A percentile compares a stretch with the other conserved stretches of the same genome.
Conservation (phyloP, 2,888 invertebrate genomes). For the Zygaena filipendulae region DNA sequence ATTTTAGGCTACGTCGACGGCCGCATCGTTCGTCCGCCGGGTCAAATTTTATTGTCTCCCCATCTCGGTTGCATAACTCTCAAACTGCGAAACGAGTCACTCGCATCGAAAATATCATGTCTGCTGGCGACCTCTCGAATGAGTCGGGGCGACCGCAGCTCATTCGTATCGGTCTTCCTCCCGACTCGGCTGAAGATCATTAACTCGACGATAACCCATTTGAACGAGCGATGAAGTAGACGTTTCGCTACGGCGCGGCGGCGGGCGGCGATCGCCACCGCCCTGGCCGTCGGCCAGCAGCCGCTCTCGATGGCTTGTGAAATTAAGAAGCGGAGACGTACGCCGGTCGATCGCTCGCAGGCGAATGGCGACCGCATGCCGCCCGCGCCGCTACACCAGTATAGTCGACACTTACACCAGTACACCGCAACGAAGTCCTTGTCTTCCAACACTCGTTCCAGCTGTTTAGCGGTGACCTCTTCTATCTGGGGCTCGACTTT, state of each 20-base stretch:
- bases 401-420: constrained; percentile 90
- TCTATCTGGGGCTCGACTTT: constrained; percentile 84
- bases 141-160: constrained; percentile 22
- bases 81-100: constrained; percentile 28
- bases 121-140: constrained; percentile 12
- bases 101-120: constrained; percentile 42
- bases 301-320: constrained; percentile 29
- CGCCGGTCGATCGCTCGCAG: constrained; percentile 31
- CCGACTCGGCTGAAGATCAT: constrained; percentile 46
- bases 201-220: constrained; percentile 56
- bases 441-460: constrained; percentile 88
- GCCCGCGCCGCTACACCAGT: too few relatives aligned
- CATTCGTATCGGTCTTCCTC: constrained; percentile 31
- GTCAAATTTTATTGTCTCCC: constrained; percentile 64
- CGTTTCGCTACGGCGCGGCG: constrained; percentile 46
- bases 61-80: constrained; percentile 61
- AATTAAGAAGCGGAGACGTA: constrained; percentile 33
- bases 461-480: constrained; percentile 92
- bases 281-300: constrained; percentile 37
- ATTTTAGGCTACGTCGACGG: constrained; percentile 59
- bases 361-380: constrained; percentile 32
- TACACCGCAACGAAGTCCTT: constrained; percentile 96
- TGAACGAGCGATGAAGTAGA: constrained; percentile 48
- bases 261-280: too few relatives aligned
- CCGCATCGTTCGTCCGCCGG: constrained; percentile 42